Evolutionary conservation across 2,113 vertebrate genomes (phyloP).

Genomic region (Protobothrops mucrosquamatus): DNA sequence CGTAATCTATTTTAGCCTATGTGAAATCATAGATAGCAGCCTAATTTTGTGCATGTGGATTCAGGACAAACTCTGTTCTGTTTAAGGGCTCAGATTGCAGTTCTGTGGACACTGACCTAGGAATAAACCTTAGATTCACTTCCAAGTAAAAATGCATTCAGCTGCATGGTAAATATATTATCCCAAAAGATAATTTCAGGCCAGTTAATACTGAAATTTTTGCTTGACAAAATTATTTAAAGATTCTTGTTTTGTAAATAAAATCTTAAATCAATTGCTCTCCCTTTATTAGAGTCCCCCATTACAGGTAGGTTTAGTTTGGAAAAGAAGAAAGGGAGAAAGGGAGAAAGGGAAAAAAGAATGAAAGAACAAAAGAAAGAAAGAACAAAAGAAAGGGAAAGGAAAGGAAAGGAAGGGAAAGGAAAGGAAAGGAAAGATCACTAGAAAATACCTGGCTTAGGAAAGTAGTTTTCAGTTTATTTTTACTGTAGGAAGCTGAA

Average conservation of each 20-base stretch:
- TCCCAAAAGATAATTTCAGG: background rate
- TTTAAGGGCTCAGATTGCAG: background rate
- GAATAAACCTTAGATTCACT: background rate
- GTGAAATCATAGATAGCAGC: background rate
- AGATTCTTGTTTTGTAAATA: background rate
- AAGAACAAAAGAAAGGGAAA: too few species aligned
- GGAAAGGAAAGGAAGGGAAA: background rate
- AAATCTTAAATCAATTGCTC: background rate
- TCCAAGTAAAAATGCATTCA: background rate
- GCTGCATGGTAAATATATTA: background rate
- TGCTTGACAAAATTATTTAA: background rate
- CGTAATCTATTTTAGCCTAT: background rate
- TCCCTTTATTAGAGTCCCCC: background rate
- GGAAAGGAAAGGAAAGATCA: background rate
- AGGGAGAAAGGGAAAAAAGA: too few species aligned
- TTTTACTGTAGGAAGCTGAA: background rate
- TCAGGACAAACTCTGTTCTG: background rate
- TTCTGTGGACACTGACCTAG: background rate
- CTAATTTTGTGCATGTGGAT: background rate
- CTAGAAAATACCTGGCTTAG: background rate
- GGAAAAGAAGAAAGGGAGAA: background rate
- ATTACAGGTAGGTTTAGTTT: background rate
- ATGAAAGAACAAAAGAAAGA: too few species aligned
- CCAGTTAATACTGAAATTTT: background rate
- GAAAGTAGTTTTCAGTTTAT: background rate